Percentiles rank a stretch among this genome's conserved stretches.
These are phyloP conservation scores for Vireo griseus DNA, from an alignment of 2,797 vertebrate species.

Conservation along the genomic window DNA sequence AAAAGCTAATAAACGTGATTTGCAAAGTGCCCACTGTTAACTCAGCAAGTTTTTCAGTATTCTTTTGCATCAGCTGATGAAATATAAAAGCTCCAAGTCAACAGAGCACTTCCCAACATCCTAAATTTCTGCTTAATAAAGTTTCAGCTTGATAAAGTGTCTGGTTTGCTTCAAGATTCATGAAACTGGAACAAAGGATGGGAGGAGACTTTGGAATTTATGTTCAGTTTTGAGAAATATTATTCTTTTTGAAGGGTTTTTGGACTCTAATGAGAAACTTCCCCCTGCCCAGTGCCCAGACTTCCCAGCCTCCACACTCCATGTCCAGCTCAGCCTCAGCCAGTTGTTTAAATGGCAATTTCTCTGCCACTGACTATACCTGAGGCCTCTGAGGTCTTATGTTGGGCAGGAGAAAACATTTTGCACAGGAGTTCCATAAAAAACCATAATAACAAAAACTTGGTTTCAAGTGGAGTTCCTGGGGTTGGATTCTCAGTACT, in stretches of 20 bases:
- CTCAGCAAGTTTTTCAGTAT: neutral
- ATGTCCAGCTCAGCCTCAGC: neutral
- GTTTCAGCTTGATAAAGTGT: neutral
- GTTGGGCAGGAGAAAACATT: neutral
- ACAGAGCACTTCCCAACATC: neutral
- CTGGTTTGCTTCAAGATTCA: neutral
- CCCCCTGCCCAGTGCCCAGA: neutral
- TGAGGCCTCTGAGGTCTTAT: rapidly evolving
- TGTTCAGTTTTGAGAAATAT: neutral
- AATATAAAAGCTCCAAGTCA: neutral
- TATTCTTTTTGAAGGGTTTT: neutral
- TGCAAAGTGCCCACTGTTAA: neutral
- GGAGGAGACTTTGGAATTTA: neutral
- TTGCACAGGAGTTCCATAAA: neutral
- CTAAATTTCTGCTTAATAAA: neutral
- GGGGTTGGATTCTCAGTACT: neutral
- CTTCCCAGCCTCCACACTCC: neutral
- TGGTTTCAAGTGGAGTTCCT: rapidly evolving
- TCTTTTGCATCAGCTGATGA: neutral
- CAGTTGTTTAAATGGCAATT: neutral
- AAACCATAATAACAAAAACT: neutral
- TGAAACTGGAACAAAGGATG: neutral
- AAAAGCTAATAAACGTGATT: neutral
- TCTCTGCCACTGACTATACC: neutral
- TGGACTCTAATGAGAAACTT: neutral